Conservation (phyloP, 2,888 invertebrate species). For the Leptarthrus brevirostris region DNA sequence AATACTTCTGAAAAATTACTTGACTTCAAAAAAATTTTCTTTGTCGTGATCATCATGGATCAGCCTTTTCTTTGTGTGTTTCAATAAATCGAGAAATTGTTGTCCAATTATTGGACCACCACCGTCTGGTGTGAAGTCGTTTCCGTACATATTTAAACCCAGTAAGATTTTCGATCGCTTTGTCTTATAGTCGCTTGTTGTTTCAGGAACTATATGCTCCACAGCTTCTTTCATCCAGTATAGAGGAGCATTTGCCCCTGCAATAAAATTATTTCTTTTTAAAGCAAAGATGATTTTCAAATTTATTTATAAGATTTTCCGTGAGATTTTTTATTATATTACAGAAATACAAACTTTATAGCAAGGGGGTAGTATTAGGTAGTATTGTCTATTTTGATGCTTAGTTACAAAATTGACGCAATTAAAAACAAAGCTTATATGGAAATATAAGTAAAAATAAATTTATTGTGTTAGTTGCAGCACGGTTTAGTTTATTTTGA, state of each 20-base stretch:
- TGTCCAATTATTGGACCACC: slow-evolving; percentile 85
- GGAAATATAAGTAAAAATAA: no score
- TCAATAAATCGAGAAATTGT: slow-evolving; percentile 81
- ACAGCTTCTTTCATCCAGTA: slow-evolving; percentile 85
- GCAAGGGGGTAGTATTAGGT: no score
- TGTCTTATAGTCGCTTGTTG: slow-evolving; percentile 65
- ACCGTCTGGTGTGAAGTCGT: slow-evolving; percentile 84
- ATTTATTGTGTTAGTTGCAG: no score
- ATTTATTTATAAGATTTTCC: no score
- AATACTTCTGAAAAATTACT: slow-evolving; percentile 76
- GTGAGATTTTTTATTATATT: no score
- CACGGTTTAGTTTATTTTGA: no score
- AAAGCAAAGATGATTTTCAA: no score
- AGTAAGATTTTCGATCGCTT: slow-evolving; percentile 83
- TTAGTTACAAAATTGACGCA: no score
- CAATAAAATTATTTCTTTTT: slow-evolving; percentile 55
- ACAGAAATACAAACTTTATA: no score
- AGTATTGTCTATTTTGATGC: no score
- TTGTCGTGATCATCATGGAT: slow-evolving; percentile 80
- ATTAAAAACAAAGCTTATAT: no score
- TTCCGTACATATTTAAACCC: slow-evolving; percentile 94
- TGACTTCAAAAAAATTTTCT: slow-evolving; percentile 88
- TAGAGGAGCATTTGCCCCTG: slow-evolving; percentile 90
- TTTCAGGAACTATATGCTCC: slow-evolving; percentile 76
- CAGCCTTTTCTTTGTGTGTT: slow-evolving; percentile 80